Percentiles rank a stretch among this genome's conserved stretches.
phyloP scores from a whole-genome alignment of 2,113 vertebrate genomes.

The Gila orcuttii region DNA sequence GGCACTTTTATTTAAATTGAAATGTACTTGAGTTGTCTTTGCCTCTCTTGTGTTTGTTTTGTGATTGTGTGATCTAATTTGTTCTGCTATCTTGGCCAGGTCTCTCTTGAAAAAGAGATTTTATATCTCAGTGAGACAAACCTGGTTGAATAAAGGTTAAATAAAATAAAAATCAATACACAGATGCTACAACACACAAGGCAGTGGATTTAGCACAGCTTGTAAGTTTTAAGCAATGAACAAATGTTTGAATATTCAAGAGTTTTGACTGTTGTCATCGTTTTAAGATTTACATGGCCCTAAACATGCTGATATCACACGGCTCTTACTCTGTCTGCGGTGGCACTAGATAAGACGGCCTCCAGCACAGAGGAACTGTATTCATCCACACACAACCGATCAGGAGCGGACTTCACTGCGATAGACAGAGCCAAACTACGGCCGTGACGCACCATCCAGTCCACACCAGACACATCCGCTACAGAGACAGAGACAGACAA shows the following conservation, averaged over 20 bases:
- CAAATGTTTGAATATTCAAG: not conserved
- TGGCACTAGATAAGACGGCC: conserved; percentile 84
- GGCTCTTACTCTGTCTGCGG: conserved; percentile 88
- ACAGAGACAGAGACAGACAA: not conserved
- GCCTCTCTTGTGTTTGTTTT: no score
- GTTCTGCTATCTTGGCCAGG: no score
- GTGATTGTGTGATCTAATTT: no score
- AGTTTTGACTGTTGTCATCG: not conserved
- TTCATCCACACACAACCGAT: conserved; percentile 83
- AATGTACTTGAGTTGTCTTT: no score
- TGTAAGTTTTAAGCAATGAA: not conserved
- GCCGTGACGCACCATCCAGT: conserved; percentile 98
- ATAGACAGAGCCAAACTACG: conserved; percentile 91
- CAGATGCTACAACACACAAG: not conserved
- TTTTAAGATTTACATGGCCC: not conserved
- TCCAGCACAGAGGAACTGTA: conserved; percentile 83
- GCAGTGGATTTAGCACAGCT: not conserved
- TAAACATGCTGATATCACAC: not conserved
- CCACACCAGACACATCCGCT: conserved; percentile 93
- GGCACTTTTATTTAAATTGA: no score
- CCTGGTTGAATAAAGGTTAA: no score
- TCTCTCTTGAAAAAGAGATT: no score
- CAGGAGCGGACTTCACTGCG: conserved; percentile 83
- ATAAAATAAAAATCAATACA: not conserved
- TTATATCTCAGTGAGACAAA: no score